Base-by-base conservation (phyloP, 2,797 vertebrate genomes). In the Gallinago solitaria region DNA sequence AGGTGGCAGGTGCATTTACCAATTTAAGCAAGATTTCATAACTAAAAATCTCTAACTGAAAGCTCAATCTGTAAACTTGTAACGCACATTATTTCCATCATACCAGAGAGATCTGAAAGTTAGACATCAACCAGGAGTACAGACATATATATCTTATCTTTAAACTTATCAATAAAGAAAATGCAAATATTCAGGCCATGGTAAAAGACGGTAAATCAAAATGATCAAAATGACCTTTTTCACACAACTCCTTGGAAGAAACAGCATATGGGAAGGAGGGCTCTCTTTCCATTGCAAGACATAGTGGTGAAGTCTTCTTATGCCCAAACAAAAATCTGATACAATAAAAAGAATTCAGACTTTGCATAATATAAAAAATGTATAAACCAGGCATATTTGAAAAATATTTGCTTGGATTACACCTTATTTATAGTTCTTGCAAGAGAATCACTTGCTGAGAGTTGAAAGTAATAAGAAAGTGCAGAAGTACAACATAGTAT, bases 401-500 rank as follows among this genome's bases (percentile, higher is more conserved):
- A 92, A 30, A 92, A 51, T 33, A 90, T 90, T 95, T 91, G 39
- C 41, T 90, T 82, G 79, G 73, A 92, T 93, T 93, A 88, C 50
- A 92, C 64, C 43, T 71, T 95, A 93, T 96, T 95, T 97, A 94
- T 90, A 97, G 73, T 56, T 85, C 86, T 89, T 95, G 69, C 70
- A 92, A 89, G 56, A 81, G 57, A 95, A 89, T 89, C 83, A 94
- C 87, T 91, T 90, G 87, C 53, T 89, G 87, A 96, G 89, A 96
- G 96, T 89, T 86, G 82, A 94, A 18, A 8, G 0, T 86, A 93
- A 92, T 93, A 93, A 90, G 94, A 96, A 96, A 96, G 78, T 85
- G 83, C 79, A 93, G 23, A 70, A 88, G 84, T 87, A 94, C 86
- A 96, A 94, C 65, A 86, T 35, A 45, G 43, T 60, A 5, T 9